phyloP scores from a whole-genome alignment of 2,797 vertebrate genomes.

The Balearica regulorum region DNA sequence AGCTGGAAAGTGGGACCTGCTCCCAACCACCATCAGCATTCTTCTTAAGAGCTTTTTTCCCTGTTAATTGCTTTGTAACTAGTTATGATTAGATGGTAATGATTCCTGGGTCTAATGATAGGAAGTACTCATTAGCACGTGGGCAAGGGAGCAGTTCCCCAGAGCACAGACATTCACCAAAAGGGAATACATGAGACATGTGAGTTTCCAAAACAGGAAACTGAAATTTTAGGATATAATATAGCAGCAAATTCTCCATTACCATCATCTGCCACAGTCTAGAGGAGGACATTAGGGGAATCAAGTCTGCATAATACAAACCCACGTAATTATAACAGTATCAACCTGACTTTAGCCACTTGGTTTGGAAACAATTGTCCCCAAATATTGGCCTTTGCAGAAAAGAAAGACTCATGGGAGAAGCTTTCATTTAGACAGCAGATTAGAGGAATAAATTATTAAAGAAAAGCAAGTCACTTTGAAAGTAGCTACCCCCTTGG shows the following conservation, averaged over 20 bases:
- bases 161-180: background rate
- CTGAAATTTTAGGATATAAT: background rate
- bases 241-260: background rate
- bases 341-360: background rate
- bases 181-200: background rate
- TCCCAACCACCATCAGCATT: background rate
- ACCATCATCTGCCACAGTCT: background rate
- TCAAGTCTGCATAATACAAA: background rate
- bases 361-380: background rate
- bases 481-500: background rate
- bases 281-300: background rate
- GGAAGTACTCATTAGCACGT: slow-evolving; percentile 13
- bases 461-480: background rate
- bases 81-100: slow-evolving; percentile 19
- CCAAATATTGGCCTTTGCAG: background rate
- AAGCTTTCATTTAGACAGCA: slow-evolving; percentile 2
- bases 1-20: background rate
- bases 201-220: background rate
- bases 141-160: slow-evolving; percentile 17
- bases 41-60: background rate
- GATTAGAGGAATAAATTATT: background rate
- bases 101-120: background rate
- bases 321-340: background rate
- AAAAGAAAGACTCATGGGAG: background rate
- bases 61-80: background rate